Base-by-base conservation (phyloP, 1,140 invertebrate species). In the Drosophila truncata region DNA sequence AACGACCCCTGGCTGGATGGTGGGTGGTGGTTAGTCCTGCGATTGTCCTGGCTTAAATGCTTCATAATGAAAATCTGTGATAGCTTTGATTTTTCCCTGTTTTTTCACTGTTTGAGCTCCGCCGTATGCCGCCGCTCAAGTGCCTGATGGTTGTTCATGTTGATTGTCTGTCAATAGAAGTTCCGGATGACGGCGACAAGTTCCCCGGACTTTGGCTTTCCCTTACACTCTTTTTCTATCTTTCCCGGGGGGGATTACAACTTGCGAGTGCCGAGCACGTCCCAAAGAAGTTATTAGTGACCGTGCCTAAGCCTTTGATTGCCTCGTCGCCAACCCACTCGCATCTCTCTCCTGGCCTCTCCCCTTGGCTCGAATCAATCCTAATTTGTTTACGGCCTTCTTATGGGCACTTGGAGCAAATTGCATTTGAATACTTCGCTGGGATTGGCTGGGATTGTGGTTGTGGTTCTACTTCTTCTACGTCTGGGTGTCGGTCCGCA, bases 21-120 rank as follows among this genome's bases (percentile, higher is more conserved):
- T 31, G 33, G 39, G 39, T 18, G 27, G 46, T 76, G 37, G 42
- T 46, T 39, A 55, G 37, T 33, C 57, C 42, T 52, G 63, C 63
- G 37, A 52, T 39, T 59, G 70, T 29, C 62, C 44, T 44, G 54
- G 80, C 73, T 84, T 88, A 88, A 88, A 88, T 88, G 85, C 84
- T 84, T 88, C 85, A 88, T 88, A 88, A 88, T 88, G 84, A 88
- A 88, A 88, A 90, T 83, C 84, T 81, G 84, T 88, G 84, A 88
- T 88, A 90, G 55, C 84, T 88, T 84, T 88, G 84, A 88, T 88
- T 90, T 90, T 67, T 54, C 63, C 39, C 64, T 6, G n/a, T n/a
- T n/a, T 44, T n/a, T 65, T 5, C 8, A 31, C 37, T 65, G 63
- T 65, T 62, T 62, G 39, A 59, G n/a, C 55, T 20, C 16, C 35